Evolutionary conservation across 2,888 invertebrate species (phyloP), one percentile per base, ranked within the genome.

Genomic region (Corbicula japonica): DNA sequence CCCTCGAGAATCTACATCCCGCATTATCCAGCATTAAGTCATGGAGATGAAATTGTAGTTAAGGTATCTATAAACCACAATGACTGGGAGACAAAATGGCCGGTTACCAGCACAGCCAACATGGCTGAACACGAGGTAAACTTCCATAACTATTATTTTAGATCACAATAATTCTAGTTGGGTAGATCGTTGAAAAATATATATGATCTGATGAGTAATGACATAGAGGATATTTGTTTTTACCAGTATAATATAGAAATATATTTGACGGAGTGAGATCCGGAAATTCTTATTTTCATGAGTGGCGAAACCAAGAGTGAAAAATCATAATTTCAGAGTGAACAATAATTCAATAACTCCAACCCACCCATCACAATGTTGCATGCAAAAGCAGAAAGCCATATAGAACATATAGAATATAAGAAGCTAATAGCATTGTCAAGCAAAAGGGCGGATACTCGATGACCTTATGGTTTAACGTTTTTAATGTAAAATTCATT

Each of bases 31-130:
- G 35, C 38, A 6, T 15, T 41, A 0, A 46, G 41, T 48, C 21
- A 56, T 8, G 30, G 56, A 0, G 76, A 76, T 35, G 76, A 76
- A 58, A 41, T 62, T 35, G 63, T 76, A 5, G 28, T 76, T n/a
- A 76, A 76, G 35, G 34, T 63, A 3, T 62, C 69, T 12, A 38
- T 62, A 6, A 69, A 76, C 34, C 63, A 58, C n/a, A 38, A 35
- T 38, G 63, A 69, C 26, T 76, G 69, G 76, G 34, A 26, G 6
- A 60, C 68, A 32, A 10, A 34, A 10, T 30, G 18, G n/a, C 35
- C 44, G 6, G 50, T 61, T 10, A 58, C 12, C 8, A 26, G 60
- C 28, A 62, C 71, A 6, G 21, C 34, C 15, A 30, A 38, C 10
- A 71, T 71, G 38, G 15, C 44, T 26, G 50, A 71, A 35, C 26